Conservation (phyloP, 1,140 invertebrate genomes). For the Papilio helenus region DNA sequence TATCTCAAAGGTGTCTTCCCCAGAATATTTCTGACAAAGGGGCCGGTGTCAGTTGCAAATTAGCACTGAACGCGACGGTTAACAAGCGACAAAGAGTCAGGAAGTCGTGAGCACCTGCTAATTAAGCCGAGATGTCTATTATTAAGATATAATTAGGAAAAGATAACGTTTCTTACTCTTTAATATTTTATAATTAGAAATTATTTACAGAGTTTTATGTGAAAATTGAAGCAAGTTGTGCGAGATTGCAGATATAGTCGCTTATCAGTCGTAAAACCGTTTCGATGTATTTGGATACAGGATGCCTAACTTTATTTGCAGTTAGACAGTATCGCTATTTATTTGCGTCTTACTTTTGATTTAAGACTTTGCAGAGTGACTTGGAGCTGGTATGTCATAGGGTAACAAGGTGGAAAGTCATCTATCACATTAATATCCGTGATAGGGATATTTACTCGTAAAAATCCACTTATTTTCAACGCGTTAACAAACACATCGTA, state of each 20-base stretch:
- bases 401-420: too few species aligned
- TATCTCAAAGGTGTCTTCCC: conserved; percentile 12
- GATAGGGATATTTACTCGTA: background rate
- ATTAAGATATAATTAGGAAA: conserved; percentile 15
- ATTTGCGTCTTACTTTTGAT: too few species aligned
- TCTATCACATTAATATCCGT: background rate
- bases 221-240: too few species aligned
- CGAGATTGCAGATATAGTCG: too few species aligned
- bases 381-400: too few species aligned
- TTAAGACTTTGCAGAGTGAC: too few species aligned
- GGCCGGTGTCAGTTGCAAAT: conserved; percentile 29
- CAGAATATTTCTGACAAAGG: background rate
- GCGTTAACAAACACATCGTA: background rate
- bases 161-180: background rate
- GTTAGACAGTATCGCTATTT: too few species aligned
- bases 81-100: conserved; percentile 36
- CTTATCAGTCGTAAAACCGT: too few species aligned
- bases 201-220: background rate
- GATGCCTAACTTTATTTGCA: too few species aligned
- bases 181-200: background rate
- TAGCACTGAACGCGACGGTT: conserved; percentile 13
- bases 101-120: conserved; percentile 27
- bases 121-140: conserved; percentile 20
- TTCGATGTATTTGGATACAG: too few species aligned
- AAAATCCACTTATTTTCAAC: background rate